These are phyloP conservation scores for Camponotus floridanus DNA, from an alignment of 1,140 invertebrate genomes.

Conservation along the genomic window DNA sequence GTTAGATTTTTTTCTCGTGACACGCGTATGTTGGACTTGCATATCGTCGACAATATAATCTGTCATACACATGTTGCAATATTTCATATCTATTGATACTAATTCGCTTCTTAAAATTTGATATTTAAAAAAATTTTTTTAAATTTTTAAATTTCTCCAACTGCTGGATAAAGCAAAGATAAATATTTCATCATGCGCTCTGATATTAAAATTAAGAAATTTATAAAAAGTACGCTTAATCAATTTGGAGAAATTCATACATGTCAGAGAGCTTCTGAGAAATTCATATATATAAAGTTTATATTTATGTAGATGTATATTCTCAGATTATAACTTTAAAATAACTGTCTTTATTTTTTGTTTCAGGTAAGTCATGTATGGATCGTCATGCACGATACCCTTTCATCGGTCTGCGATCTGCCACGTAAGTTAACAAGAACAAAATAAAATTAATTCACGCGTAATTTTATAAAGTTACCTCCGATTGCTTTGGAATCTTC, in stretches of 20 bases:
- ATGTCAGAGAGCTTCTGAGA: neutral
- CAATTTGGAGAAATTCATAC: neutral
- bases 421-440: slow-evolving; percentile 21
- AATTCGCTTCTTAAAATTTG: neutral
- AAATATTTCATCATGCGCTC: neutral
- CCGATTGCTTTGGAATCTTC: slow-evolving; percentile 21
- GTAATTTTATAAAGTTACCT: neutral
- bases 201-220: too few species aligned
- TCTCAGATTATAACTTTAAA: neutral
- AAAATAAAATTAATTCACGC: neutral
- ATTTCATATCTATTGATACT: slow-evolving; percentile 36
- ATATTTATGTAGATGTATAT: neutral
- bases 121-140: neutral
- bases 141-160: neutral
- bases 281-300: neutral
- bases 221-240: too few species aligned
- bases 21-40: slow-evolving; percentile 20
- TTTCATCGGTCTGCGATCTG: neutral
- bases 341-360: slow-evolving; percentile 9
- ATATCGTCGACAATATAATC: slow-evolving; percentile 6
- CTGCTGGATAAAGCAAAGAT: neutral
- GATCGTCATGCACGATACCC: neutral
- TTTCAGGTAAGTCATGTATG: slow-evolving; percentile 67
- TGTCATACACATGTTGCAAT: neutral
- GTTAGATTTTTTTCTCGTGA: slow-evolving; percentile 27